Evolutionary conservation across 2,888 invertebrate genomes (phyloP).

Genomic region (Polymixis flavicincta): DNA sequence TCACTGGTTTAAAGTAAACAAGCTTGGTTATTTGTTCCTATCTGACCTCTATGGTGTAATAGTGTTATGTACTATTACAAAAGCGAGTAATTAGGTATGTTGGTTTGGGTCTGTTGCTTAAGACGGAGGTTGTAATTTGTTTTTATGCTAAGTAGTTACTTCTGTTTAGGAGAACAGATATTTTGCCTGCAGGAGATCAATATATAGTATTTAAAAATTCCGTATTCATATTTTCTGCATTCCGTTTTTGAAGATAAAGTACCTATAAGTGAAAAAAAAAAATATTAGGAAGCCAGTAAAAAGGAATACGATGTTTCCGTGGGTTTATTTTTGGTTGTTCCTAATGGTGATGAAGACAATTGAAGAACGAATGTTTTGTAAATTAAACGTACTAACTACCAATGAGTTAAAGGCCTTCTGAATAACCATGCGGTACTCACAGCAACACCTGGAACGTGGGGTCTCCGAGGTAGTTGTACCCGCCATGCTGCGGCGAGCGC

Average conservation of each 20-base stretch:
- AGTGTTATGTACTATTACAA: slow-evolving; percentile 19
- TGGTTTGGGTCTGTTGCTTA: slow-evolving; percentile 19
- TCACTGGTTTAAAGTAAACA: slow-evolving; percentile 4
- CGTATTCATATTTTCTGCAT: no score
- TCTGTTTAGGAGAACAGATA: neutral
- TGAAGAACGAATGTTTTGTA: no score
- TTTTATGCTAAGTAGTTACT: neutral
- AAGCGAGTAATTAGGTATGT: slow-evolving; percentile 17
- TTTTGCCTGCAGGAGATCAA: neutral
- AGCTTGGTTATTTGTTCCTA: slow-evolving; percentile 25
- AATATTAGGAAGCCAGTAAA: neutral
- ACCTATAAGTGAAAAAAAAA: neutral
- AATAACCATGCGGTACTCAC: slow-evolving; percentile 87
- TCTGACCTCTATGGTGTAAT: slow-evolving; percentile 31
- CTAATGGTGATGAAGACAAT: neutral
- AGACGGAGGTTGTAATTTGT: neutral
- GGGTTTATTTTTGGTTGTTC: neutral
- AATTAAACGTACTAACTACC: neutral
- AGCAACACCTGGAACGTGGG: slow-evolving; percentile 93
- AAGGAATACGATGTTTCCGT: neutral
- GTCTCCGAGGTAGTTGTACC: slow-evolving; percentile 92
- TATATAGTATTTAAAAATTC: no score
- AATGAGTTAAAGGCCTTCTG: neutral
- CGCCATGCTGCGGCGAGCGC: slow-evolving; percentile 91
- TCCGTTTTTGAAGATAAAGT: neutral